Evolutionary conservation across 1,140 invertebrate species (phyloP), one percentile per base, ranked within the genome.

Genomic region (Plectrocnemia conspersa): DNA sequence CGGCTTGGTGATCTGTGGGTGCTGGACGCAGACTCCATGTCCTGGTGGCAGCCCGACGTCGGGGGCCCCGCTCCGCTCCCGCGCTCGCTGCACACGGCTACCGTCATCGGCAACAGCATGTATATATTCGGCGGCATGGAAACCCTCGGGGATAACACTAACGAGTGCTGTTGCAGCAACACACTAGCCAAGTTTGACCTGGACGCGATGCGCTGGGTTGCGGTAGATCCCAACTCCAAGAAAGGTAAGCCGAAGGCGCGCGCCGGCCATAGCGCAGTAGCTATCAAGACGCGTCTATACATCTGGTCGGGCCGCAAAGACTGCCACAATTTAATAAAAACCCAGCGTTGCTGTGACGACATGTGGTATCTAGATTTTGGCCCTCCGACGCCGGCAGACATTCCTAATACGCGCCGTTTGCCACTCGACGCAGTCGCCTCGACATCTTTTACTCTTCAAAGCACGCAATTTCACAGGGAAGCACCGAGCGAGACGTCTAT

Each of bases 81-180:
- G 0, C 79, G 97, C 53, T 98, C 95, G 53, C 76, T 99, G 2
- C 97, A 99, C 69, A 96, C 93, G 44, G 91, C 97, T 2, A 97
- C 94, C 40, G 80, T 99, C 32, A 94, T 98, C 58, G 88, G 88
- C 6, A 85, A 93, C 65, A 82, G 89, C 65, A 99, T 99, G 95
- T 98, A 91, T 73, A 86, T 99, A 3, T 99, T 98, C 76, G 97
- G 97, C 24, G 97, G 97, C n/a, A 99, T 82, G 82, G 82, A 80
- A 1, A 96, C 96, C 0, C 78, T 95, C 19, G 54, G 73, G 60
- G 86, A 87, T 13, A 90, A 93, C 69, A 94, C 98, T 69, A 95
- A 97, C 63, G 95, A 99, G 72, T 99, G 97, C 97, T 98, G 98
- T 73, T 99, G 97, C 69, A 97, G 95, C 7, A 98, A 95, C 66